These are phyloP conservation scores for Heterotilapia buettikoferi DNA, from an alignment of 2,113 vertebrate genomes.

Conservation along the genomic window DNA sequence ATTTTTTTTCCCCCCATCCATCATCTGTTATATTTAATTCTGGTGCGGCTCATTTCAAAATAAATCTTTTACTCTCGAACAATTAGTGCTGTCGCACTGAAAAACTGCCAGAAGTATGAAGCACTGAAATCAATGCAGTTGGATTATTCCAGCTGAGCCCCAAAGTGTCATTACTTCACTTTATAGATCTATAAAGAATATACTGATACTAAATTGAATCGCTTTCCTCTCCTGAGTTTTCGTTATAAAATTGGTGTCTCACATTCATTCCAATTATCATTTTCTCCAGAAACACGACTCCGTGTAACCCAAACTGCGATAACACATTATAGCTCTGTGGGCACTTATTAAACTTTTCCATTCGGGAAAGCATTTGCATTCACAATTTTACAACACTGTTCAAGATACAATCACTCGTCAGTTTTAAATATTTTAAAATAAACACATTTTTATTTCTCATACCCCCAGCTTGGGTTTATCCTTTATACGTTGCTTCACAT, in stretches of 20 bases:
- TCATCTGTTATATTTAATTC: constrained; percentile 24
- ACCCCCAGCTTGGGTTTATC: background rate
- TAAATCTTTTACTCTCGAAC: constrained; percentile 21
- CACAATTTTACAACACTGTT: background rate
- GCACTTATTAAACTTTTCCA: background rate
- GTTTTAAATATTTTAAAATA: background rate
- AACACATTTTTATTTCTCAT: background rate
- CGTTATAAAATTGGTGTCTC: background rate
- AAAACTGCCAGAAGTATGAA: background rate
- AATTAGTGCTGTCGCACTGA: background rate
- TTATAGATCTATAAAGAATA: constrained; percentile 1
- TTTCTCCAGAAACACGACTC: background rate
- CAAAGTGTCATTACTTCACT: constrained; percentile 24
- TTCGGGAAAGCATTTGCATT: background rate
- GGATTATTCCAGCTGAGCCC: constrained; percentile 17
- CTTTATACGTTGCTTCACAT: background rate
- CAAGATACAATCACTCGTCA: background rate
- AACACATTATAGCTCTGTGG: background rate
- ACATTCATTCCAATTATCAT: constrained; percentile 12
- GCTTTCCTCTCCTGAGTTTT: background rate
- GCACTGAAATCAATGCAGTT: constrained; percentile 10
- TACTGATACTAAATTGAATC: background rate
- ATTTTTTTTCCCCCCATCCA: background rate
- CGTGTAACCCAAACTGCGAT: background rate
- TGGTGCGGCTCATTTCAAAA: constrained; percentile 9